phyloP scores from a whole-genome alignment of 2,797 vertebrate species.

The Alca torda region DNA sequence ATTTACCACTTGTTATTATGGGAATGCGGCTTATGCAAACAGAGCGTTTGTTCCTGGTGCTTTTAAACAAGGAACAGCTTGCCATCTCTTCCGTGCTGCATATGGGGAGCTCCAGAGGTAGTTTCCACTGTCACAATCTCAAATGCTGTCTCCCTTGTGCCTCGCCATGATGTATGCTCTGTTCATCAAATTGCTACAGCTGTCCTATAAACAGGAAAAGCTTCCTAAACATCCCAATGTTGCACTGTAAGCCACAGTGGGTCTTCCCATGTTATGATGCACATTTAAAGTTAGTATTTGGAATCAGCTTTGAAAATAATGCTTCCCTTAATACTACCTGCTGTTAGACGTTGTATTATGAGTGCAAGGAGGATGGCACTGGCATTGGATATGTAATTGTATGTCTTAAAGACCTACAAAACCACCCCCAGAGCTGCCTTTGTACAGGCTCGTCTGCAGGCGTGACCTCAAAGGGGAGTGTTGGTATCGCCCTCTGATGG shows the following conservation, averaged over 20 bases:
- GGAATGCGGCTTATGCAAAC: conserved; percentile 40
- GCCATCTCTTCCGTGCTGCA: neutral
- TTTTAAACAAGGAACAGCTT: conserved; percentile 58
- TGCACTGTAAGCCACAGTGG: neutral
- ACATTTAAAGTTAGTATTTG: conserved; percentile 52
- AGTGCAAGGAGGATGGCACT: neutral
- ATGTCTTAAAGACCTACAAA: conserved; percentile 18
- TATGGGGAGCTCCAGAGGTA: conserved; percentile 53
- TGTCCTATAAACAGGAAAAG: conserved; percentile 51
- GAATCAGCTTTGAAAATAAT: conserved; percentile 39
- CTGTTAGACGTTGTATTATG: conserved; percentile 5
- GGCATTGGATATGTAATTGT: neutral
- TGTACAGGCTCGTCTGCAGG: neutral
- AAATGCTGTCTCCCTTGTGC: conserved; percentile 44
- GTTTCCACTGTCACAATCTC: conserved; percentile 44
- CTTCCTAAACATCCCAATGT: conserved; percentile 26
- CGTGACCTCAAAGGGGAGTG: conserved; percentile 42
- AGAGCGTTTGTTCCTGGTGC: conserved; percentile 26
- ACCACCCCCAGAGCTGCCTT: neutral
- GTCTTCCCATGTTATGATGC: neutral
- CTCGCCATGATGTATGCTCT: conserved; percentile 34
- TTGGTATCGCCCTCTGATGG: conserved; percentile 60
- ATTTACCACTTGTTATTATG: neutral
- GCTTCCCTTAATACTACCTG: conserved; percentile 19
- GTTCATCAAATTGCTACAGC: conserved; percentile 36